Evolutionary conservation across 2,888 invertebrate genomes (phyloP).

Genomic region (Himalopsyche kuldschensis): DNA sequence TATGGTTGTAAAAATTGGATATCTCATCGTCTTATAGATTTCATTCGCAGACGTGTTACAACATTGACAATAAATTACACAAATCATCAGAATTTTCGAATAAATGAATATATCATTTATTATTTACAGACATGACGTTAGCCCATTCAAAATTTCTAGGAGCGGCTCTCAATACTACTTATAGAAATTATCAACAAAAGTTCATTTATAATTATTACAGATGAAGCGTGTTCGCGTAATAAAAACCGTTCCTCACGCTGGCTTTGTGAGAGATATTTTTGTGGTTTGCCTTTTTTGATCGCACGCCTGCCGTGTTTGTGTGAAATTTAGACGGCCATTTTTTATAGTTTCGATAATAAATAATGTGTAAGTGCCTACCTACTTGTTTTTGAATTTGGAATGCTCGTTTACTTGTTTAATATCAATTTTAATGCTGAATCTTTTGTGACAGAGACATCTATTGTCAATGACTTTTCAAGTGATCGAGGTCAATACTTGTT

Average conservation of each 20-base stretch:
- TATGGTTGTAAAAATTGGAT: too few species aligned
- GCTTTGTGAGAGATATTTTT: not conserved
- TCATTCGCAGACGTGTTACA: not conserved
- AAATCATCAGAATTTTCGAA: not conserved
- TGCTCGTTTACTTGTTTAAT: not conserved
- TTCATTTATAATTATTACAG: not conserved
- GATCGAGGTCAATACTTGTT: too few species aligned
- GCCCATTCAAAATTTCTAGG: not conserved
- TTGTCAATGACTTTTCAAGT: too few species aligned
- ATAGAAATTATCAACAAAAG: not conserved
- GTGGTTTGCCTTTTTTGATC: not conserved
- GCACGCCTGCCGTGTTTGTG: not conserved
- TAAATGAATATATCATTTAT: not conserved
- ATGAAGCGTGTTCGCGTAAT: not conserved
- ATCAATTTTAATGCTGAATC: not conserved
- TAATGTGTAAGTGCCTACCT: not conserved
- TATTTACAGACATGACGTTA: not conserved
- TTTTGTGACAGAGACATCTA: too few species aligned
- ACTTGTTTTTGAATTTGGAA: not conserved
- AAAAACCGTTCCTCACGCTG: not conserved
- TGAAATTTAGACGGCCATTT: not conserved
- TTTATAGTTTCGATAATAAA: not conserved
- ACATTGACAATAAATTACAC: not conserved
- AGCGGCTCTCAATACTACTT: not conserved
- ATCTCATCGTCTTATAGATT: too few species aligned